Evolutionary conservation across 2,888 invertebrate genomes (phyloP).

Genomic region (Malthinus seriepunctatus): DNA sequence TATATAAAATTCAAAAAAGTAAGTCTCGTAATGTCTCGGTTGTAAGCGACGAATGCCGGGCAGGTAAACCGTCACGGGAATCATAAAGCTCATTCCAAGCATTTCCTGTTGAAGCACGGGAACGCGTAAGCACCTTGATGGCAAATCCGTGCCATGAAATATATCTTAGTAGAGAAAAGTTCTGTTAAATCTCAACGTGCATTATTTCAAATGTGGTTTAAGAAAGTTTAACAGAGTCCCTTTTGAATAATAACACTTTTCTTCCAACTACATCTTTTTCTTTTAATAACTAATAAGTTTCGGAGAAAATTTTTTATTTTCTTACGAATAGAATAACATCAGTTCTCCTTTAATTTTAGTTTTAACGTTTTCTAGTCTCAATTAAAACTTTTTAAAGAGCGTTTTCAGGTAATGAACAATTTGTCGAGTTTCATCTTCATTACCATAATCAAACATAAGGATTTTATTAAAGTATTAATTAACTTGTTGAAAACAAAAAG

Average conservation of each 20-base stretch:
- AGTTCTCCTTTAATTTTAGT: too few species aligned
- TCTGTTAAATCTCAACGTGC: slow-evolving; percentile 19
- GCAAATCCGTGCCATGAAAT: slow-evolving; percentile 32
- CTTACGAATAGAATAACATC: too few species aligned
- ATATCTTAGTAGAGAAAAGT: slow-evolving; percentile 23
- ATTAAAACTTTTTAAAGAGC: too few species aligned
- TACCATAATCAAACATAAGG: too few species aligned
- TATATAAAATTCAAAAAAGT: slow-evolving; percentile 23
- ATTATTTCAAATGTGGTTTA: slow-evolving; percentile 22
- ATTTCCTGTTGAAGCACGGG: slow-evolving; percentile 27
- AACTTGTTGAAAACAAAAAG: too few species aligned
- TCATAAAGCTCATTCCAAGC: slow-evolving; percentile 33
- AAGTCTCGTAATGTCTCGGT: slow-evolving; percentile 22
- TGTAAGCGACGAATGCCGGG: slow-evolving; percentile 20
- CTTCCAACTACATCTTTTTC: slow-evolving; percentile 17
- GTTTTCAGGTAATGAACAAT: too few species aligned
- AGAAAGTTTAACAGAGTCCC: slow-evolving; percentile 11
- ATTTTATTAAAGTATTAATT: too few species aligned
- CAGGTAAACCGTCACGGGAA: slow-evolving; percentile 30
- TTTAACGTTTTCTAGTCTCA: too few species aligned
- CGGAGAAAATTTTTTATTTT: too few species aligned
- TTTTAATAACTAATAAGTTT: too few species aligned
- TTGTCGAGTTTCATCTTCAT: too few species aligned
- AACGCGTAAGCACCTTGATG: slow-evolving; percentile 31
- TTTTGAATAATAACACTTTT: slow-evolving; percentile 28